Conservation (phyloP, 1,140 invertebrate species). For the Himalopsyche phryganea region DNA sequence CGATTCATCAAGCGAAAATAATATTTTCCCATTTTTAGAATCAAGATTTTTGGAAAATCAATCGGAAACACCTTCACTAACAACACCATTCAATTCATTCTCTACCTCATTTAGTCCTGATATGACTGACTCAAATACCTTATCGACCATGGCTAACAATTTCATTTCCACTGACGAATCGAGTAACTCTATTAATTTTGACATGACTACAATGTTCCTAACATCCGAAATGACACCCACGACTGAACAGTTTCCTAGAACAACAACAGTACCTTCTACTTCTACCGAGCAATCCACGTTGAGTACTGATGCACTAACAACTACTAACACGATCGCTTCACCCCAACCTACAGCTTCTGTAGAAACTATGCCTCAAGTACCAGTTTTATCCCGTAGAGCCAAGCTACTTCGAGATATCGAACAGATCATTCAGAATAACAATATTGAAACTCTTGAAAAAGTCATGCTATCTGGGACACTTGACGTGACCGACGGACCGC, state of each 20-base stretch:
- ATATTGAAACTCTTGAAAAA: slow-evolving; percentile 35
- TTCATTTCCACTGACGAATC: not conserved
- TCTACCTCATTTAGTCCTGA: too few species aligned
- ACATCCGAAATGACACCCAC: slow-evolving; percentile 1
- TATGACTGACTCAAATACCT: not conserved
- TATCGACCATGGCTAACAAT: not conserved
- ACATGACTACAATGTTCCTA: slow-evolving; percentile 14
- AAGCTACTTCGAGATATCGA: slow-evolving; percentile 51
- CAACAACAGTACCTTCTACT: slow-evolving; percentile 1
- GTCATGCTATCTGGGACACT: slow-evolving; percentile 12
- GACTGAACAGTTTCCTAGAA: not conserved
- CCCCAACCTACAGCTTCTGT: slow-evolving; percentile 10
- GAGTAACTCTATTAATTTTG: slow-evolving; percentile 2
- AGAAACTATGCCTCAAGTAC: not conserved
- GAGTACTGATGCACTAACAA: slow-evolving; percentile 21
- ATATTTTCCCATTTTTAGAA: not conserved
- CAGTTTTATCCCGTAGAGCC: slow-evolving; percentile 47
- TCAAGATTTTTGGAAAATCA: not conserved
- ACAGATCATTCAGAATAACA: slow-evolving; percentile 46
- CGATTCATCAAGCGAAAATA: not conserved
- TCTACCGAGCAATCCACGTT: slow-evolving; percentile 9
- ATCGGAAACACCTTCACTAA: not conserved
- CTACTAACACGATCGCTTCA: slow-evolving; percentile 13
- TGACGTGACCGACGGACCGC: not conserved
- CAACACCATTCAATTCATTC: not conserved